A percentile compares a stretch with the other conserved stretches of the same genome.
phyloP scores from a whole-genome alignment of 2,113 vertebrate species.

The Cololabis saira region DNA sequence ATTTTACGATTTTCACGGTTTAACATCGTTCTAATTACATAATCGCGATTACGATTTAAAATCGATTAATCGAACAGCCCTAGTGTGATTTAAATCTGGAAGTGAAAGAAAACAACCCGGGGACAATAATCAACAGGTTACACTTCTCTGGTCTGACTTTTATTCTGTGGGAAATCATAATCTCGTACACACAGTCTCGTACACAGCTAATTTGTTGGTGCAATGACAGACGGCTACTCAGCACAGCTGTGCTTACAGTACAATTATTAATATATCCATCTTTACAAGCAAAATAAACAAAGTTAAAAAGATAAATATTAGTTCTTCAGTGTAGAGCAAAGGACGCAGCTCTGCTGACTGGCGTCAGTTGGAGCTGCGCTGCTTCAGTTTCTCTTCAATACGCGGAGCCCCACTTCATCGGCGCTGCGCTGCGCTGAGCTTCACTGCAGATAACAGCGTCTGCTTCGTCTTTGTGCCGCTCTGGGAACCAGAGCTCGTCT shows the following conservation, averaged over 20 bases:
- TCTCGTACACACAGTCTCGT: slow-evolving; percentile 27
- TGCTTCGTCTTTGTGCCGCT: slow-evolving; percentile 44
- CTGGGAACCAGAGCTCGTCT: slow-evolving; percentile 44
- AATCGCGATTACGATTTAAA: too few relatives aligned
- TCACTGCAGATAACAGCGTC: slow-evolving; percentile 62
- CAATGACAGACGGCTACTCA: slow-evolving; percentile 64
- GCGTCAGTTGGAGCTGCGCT: slow-evolving; percentile 42
- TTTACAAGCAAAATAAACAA: slow-evolving; percentile 67
- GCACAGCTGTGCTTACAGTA: slow-evolving; percentile 63
- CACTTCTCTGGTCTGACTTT: slow-evolving; percentile 49
- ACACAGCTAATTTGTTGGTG: slow-evolving; percentile 61
- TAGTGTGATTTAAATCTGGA: too few relatives aligned
- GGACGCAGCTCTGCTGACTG: slow-evolving; percentile 18
- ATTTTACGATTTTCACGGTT: too few relatives aligned
- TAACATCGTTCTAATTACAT: too few relatives aligned
- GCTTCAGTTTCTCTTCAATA: slow-evolving; percentile 72
- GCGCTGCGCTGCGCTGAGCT: slow-evolving; percentile 55
- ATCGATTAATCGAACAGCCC: too few relatives aligned
- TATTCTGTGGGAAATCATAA: slow-evolving; percentile 67
- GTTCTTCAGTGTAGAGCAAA: slow-evolving; percentile 54
- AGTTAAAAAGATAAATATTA: slow-evolving; percentile 73
- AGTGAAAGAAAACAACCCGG: background rate
- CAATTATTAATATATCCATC: slow-evolving; percentile 47
- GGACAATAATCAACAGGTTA: slow-evolving; percentile 10
- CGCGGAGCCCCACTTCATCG: slow-evolving; percentile 51